A percentile compares a stretch with the other conserved stretches of the same genome.
Conservation (phyloP, 2,797 vertebrate species). For the Sebastes elongatus region DNA sequence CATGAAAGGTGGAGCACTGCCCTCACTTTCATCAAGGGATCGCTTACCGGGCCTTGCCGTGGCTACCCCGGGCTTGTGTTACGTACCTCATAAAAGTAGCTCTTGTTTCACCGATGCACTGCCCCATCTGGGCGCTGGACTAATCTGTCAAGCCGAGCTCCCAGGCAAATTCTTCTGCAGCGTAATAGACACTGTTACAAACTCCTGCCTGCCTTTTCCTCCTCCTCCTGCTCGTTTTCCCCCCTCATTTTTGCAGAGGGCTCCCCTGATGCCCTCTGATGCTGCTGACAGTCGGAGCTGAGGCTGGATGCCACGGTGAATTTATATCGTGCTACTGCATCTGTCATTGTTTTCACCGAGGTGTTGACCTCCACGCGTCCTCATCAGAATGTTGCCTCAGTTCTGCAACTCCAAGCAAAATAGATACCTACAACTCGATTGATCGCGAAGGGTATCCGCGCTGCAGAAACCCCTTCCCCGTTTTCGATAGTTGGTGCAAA, state of each 20-base stretch:
- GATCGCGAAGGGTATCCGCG: constrained; percentile 61
- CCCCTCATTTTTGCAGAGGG: constrained; percentile 66
- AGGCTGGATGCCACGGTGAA: constrained; percentile 66
- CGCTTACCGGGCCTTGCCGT: constrained; percentile 84
- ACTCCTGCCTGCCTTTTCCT: constrained; percentile 67
- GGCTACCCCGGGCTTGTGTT: constrained; percentile 85
- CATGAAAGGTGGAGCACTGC: constrained; percentile 89
- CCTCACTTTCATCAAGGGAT: constrained; percentile 87
- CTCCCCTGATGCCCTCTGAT: constrained; percentile 73
- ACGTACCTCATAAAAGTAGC: constrained; percentile 84
- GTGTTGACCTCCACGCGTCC: constrained; percentile 71
- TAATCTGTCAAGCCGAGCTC: constrained; percentile 88
- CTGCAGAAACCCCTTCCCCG: constrained; percentile 56
- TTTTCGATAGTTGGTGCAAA: constrained; percentile 66
- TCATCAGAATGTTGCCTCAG: constrained; percentile 69
- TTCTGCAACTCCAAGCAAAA: constrained; percentile 78
- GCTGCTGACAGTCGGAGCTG: constrained; percentile 69
- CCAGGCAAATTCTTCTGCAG: constrained; percentile 86
- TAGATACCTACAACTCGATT: constrained; percentile 71
- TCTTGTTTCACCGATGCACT: constrained; percentile 85
- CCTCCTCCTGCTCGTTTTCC: constrained; percentile 39
- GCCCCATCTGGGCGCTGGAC: constrained; percentile 80
- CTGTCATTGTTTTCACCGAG: constrained; percentile 73
- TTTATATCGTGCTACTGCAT: constrained; percentile 66
- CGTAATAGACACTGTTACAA: constrained; percentile 81